Evolutionary conservation across 2,113 vertebrate genomes (phyloP).

Genomic region (Boulengeromyrus knoepffleri): DNA sequence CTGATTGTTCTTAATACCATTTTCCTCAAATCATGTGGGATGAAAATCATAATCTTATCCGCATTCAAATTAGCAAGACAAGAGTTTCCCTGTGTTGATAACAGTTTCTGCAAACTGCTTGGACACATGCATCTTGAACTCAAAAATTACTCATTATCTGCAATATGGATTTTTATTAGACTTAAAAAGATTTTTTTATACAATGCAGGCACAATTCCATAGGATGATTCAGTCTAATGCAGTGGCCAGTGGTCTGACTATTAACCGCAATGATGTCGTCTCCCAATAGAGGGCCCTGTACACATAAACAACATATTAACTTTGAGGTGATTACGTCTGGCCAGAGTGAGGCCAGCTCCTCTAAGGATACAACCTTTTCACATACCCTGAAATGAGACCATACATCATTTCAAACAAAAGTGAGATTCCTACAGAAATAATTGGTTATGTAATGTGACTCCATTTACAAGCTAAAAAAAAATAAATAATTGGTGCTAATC

Average conservation of each 20-base stretch:
- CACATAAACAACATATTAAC: conserved; percentile 7
- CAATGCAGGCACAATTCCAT: background rate
- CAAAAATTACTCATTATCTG: background rate
- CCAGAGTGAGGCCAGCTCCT: background rate
- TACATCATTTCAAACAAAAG: background rate
- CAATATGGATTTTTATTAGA: background rate
- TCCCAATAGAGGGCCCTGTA: conserved; percentile 17
- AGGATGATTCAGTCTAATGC: background rate
- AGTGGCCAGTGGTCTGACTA: background rate
- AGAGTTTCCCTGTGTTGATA: background rate
- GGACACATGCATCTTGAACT: background rate
- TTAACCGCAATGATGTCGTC: conserved; percentile 8
- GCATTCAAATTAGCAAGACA: background rate
- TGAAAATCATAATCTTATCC: background rate
- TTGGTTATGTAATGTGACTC: background rate
- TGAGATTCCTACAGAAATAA: background rate
- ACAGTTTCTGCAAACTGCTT: background rate
- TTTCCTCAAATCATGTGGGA: background rate
- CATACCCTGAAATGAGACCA: conserved; percentile 9
- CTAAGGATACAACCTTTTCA: conserved; percentile 10
- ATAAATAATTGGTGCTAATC: background rate
- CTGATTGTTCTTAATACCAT: background rate
- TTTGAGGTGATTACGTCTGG: conserved; percentile 8
- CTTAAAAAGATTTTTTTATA: background rate
- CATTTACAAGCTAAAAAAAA: background rate